Evolutionary conservation across 2,797 vertebrate genomes (phyloP).

Genomic region (Silurus lanzhouensis): DNA sequence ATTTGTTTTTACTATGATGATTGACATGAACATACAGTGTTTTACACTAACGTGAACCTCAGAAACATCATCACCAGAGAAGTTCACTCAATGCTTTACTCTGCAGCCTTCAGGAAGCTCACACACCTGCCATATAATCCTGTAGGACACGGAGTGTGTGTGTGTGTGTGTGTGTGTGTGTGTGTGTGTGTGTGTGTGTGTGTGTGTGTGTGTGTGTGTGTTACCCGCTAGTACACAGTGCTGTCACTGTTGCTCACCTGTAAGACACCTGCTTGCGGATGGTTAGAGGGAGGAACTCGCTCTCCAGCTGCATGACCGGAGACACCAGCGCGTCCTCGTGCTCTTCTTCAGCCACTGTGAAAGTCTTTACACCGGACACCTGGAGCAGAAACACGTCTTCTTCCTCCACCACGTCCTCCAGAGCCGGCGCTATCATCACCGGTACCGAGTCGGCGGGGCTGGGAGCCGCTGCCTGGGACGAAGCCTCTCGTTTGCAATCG

Average conservation of each 20-base stretch:
- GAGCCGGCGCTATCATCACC: slow-evolving; percentile 41
- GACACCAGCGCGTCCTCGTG: slow-evolving; percentile 14
- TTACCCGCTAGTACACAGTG: no score
- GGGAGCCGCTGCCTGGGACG: slow-evolving; percentile 49
- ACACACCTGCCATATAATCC: background rate
- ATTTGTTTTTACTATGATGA: no score
- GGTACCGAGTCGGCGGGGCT: slow-evolving; percentile 20
- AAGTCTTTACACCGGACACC: slow-evolving; percentile 27
- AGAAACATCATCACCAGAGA: no score
- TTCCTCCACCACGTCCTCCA: slow-evolving; percentile 65
- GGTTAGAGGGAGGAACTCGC: slow-evolving; percentile 75
- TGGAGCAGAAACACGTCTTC: slow-evolving; percentile 58
- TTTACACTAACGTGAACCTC: no score
- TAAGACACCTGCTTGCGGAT: slow-evolving; percentile 85
- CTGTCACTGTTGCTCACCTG: slow-evolving; percentile 70
- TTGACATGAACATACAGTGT: no score
- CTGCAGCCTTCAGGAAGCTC: no score
- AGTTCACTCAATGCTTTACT: no score
- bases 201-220: background rate
- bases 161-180: no score
- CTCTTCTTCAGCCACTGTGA: background rate
- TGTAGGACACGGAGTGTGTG: background rate
- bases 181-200: background rate
- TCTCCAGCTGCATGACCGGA: slow-evolving; percentile 45
- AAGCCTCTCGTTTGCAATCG: background rate